phyloP scores from a whole-genome alignment of 2,888 invertebrate species.

The Oxyteleia sp. region DNA sequence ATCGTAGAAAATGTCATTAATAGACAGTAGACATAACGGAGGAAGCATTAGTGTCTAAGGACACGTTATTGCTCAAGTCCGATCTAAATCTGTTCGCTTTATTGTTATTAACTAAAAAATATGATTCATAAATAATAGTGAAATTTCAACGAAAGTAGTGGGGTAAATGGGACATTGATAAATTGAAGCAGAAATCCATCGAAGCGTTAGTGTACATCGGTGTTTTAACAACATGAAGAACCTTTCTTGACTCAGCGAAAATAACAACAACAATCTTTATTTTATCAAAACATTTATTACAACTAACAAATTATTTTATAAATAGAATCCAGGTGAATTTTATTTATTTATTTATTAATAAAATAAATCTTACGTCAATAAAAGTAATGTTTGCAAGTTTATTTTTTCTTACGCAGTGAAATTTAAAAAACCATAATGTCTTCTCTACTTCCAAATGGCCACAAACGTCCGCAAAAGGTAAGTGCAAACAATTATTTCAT shows the following conservation, averaged over 20 bases:
- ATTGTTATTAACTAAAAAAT: slow-evolving; percentile 6
- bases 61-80: too few relatives aligned
- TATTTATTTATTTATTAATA: too few relatives aligned
- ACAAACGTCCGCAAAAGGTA: slow-evolving; percentile 12
- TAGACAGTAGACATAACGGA: too few relatives aligned
- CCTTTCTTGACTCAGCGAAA: neutral
- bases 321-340: too few relatives aligned
- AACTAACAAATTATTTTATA: too few relatives aligned
- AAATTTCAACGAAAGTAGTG: slow-evolving; percentile 33
- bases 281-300: neutral
- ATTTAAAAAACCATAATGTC: neutral
- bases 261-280: neutral
- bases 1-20: too few relatives aligned
- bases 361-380: too few relatives aligned
- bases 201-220: slow-evolving; percentile 40
- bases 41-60: too few relatives aligned
- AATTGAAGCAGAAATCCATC: slow-evolving; percentile 45
- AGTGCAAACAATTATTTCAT: neutral
- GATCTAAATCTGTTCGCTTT: too few relatives aligned
- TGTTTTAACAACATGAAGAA: slow-evolving; percentile 25
- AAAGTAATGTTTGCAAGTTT: too few relatives aligned
- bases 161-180: slow-evolving; percentile 51
- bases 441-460: neutral
- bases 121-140: slow-evolving; percentile 15
- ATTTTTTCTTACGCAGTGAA: too few relatives aligned